Evolutionary conservation across 1,140 invertebrate genomes (phyloP).

Genomic region (Zaprionus kolodkinae): DNA sequence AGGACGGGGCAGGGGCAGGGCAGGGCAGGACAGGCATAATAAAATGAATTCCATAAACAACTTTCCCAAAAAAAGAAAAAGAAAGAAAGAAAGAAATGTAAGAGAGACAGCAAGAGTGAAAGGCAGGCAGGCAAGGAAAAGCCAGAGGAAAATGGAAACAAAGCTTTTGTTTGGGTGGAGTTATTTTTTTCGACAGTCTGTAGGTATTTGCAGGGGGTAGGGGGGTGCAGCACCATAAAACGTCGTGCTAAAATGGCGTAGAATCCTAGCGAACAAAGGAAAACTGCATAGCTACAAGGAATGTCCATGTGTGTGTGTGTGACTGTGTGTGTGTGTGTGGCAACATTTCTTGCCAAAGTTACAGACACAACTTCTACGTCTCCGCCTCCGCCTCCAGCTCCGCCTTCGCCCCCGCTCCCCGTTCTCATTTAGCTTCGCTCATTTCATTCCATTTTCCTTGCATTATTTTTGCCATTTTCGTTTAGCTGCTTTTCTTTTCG

Average conservation of each 20-base stretch:
- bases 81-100: slow-evolving; percentile 10
- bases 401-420: slow-evolving; percentile 16
- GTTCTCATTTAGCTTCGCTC: slow-evolving; percentile 70
- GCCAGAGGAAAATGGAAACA: slow-evolving; percentile 46
- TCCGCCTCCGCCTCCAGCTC: too few relatives aligned
- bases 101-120: slow-evolving; percentile 14
- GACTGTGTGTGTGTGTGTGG: slow-evolving; percentile 44
- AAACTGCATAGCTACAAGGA: slow-evolving; percentile 55
- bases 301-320: slow-evolving; percentile 37
- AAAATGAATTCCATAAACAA: slow-evolving; percentile 82
- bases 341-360: slow-evolving; percentile 62
- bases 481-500: slow-evolving; percentile 42
- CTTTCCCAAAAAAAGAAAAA: slow-evolving; percentile 69
- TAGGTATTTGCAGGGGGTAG: background rate
- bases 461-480: slow-evolving; percentile 77
- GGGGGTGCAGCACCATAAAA: slow-evolving; percentile 40
- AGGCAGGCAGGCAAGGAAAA: slow-evolving; percentile 5
- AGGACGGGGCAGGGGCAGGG: background rate
- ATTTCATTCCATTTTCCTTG: slow-evolving; percentile 57
- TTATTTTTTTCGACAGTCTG: slow-evolving; percentile 1
- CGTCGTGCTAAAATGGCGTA: slow-evolving; percentile 50
- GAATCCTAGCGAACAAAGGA: slow-evolving; percentile 71
- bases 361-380: slow-evolving; percentile 37
- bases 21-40: slow-evolving; percentile 66
- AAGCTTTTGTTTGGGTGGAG: slow-evolving; percentile 67